A percentile compares a stretch with the other conserved stretches of the same genome.
Evolutionary conservation across 1,140 invertebrate genomes (phyloP).

Genomic region (Ladona fulva): DNA sequence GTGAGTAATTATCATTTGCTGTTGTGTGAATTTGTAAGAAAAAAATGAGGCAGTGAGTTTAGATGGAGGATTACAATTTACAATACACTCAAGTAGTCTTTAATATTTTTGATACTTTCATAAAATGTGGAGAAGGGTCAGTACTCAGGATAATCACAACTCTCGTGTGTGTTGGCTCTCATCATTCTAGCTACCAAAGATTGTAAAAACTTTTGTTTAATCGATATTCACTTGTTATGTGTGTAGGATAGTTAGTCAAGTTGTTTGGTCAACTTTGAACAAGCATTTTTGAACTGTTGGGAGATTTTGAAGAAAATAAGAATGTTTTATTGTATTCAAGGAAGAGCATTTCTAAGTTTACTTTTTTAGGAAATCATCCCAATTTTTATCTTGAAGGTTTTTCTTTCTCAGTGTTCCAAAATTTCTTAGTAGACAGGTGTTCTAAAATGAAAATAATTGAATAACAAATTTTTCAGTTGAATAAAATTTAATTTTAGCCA

Average conservation of each 20-base stretch:
- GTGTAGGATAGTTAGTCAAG: background rate
- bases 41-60: no score
- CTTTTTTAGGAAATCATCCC: no score
- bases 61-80: background rate
- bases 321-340: background rate
- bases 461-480: no score
- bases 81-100: background rate
- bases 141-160: background rate
- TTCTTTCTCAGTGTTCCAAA: no score
- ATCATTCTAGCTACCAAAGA: background rate
- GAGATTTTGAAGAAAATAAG: background rate
- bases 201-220: background rate
- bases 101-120: constrained; percentile 11
- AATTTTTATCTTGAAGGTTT: no score
- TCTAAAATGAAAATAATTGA: no score
- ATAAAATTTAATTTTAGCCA: no score
- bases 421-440: no score
- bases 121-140: constrained; percentile 5
- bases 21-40: no score
- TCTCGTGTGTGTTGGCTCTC: background rate
- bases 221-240: background rate
- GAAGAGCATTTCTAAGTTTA: background rate
- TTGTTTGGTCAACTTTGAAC: background rate
- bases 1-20: no score
- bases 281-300: background rate